Evolutionary conservation across 2,797 vertebrate species (phyloP).

Genomic region (Phoeniculus purpureus): DNA sequence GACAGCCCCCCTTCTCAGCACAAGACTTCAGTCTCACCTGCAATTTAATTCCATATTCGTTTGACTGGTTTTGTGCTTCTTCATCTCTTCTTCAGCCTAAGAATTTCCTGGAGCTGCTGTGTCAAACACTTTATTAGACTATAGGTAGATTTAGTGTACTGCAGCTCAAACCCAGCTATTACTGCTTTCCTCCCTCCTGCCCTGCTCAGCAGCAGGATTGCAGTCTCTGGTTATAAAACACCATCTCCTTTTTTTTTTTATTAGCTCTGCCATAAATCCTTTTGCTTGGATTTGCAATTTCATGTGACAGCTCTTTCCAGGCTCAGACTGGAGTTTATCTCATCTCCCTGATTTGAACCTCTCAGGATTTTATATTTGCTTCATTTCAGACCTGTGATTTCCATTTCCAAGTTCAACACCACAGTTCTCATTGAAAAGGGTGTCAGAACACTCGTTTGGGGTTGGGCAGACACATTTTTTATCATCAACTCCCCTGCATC

Average conservation of each 20-base stretch:
- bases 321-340: background rate
- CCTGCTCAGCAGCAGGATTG: background rate
- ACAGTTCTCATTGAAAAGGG: background rate
- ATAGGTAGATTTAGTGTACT: background rate
- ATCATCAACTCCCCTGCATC: background rate
- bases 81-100: background rate
- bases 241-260: background rate
- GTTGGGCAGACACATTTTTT: background rate
- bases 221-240: conserved; percentile 40
- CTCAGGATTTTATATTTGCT: conserved; percentile 20
- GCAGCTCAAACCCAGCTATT: background rate
- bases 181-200: background rate
- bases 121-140: background rate
- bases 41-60: background rate
- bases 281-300: conserved; percentile 39
- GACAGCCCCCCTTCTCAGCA: background rate
- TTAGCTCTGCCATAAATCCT: conserved; percentile 51
- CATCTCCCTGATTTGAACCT: background rate
- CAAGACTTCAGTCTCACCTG: background rate
- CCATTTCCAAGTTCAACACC: background rate
- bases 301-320: conserved; percentile 51
- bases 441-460: background rate
- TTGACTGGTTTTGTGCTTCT: background rate
- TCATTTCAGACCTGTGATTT: conserved; percentile 6
- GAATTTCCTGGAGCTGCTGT: background rate